Base-by-base conservation (phyloP, 92 coral and sea anemone species). In the Muricea muricata region DNA sequence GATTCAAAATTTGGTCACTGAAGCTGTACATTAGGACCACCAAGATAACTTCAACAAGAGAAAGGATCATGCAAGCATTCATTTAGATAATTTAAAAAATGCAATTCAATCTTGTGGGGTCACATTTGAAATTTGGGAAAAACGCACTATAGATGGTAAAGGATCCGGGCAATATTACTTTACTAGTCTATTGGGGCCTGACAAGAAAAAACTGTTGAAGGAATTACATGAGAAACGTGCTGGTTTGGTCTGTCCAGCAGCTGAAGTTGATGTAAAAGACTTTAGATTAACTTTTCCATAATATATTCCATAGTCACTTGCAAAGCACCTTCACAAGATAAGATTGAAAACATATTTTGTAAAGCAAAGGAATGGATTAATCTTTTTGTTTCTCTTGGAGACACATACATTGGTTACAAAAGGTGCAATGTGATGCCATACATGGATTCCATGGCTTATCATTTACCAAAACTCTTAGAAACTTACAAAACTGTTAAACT, bases 201-300 rank as follows among this genome's bases (percentile, higher is more conserved):
- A 52, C 76, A 70, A 70, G 39, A 75, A 66, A 67, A 91, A 88
- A 47, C 23, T 91, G 24, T 34, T 88, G 55, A 71, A 28, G 11
- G 89, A 86, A 42, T 83, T 92, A 21, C 95, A 92, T 69, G 84
- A 32, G 9, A 89, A 91, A 80, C 39, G 80, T 26, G 52, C 63
- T 15, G 84, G 80, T 17, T 24, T 65, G 25, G 75, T 87, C 28
- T 87, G 80, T 21, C 85, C 90, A 20, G 91, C 70, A 67, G 58
- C 91, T 30, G 42, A 35, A 35, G 29, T 34, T 35, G 60, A 26
- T 18, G 87, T 75, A 23, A 85, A 75, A 37, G 37, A 9, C 55
- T 87, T 21, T 82, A 84, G 84, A 4, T 35, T 3, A 57, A 73
- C 10, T 81, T 87, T 74, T 30, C 18, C 18, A 85, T 58, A 32